Evolutionary conservation across 2,113 vertebrate genomes (phyloP).

Genomic region (Tricholaema leucomelas): DNA sequence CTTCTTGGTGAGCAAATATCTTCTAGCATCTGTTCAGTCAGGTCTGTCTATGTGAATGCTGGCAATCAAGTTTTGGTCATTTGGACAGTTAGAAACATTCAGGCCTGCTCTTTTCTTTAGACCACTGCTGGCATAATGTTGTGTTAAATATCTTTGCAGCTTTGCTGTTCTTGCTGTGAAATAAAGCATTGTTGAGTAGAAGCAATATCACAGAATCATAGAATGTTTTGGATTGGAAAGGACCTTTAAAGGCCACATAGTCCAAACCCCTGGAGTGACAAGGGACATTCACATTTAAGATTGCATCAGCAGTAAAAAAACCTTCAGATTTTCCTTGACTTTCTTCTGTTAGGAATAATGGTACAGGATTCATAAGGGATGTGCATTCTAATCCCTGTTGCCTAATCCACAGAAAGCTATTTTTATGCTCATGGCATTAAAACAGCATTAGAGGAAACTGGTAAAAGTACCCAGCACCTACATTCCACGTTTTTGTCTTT

Average conservation of each 20-base stretch:
- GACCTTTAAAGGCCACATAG: too few species aligned
- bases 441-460: background rate
- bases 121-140: accelerated
- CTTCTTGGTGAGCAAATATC: background rate
- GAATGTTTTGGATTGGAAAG: too few species aligned
- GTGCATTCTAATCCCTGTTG: background rate
- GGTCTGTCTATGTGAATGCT: background rate
- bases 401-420: background rate
- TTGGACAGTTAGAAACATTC: background rate
- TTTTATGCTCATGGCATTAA: background rate
- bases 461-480: background rate
- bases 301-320: background rate
- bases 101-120: background rate
- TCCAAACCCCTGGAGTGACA: too few species aligned
- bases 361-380: background rate
- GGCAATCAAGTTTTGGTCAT: background rate
- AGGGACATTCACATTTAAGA: background rate
- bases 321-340: background rate
- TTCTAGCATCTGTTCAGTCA: background rate
- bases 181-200: background rate
- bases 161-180: background rate
- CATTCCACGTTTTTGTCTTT: background rate
- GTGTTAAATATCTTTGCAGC: background rate
- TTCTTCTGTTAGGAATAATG: background rate
- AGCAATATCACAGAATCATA: background rate